Conservation (phyloP, 2,113 vertebrate species). For the mouse (Mus musculus) region GRCm39 chr7:69264501-69265000, state of each 20-base stretch:
- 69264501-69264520: slow-evolving; percentile 72
- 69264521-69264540: slow-evolving; percentile 27
- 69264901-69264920: background rate
- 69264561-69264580: slow-evolving; percentile 54
- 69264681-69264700: background rate
- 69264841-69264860: background rate
- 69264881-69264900: too few species aligned
- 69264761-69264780: background rate
- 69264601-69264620: background rate
- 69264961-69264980: background rate
- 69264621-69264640: background rate
- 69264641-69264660: background rate
- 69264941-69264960: background rate
- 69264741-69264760: background rate
- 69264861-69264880: background rate
- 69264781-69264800: background rate
- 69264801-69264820: background rate
- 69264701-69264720: background rate
- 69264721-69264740: background rate
- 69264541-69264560: slow-evolving; percentile 70
- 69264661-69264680: background rate
- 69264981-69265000: background rate
- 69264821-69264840: too few species aligned
- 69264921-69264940: background rate
- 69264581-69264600: background rate